Conservation (phyloP, 1,140 invertebrate species). For the Apolygus lucorum region DNA sequence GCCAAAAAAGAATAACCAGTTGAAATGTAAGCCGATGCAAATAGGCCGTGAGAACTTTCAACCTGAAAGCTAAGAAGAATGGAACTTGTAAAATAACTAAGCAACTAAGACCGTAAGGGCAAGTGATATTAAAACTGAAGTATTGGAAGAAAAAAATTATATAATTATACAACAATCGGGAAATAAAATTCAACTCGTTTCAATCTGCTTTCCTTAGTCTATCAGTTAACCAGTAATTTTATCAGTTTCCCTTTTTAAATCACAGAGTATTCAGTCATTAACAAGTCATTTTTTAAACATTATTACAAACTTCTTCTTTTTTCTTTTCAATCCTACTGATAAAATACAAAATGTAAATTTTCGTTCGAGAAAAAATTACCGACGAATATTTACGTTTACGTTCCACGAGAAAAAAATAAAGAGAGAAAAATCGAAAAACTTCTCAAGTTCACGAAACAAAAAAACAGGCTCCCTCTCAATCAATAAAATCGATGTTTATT, state of each 20-base stretch:
- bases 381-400: not conserved
- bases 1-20: too few relatives aligned
- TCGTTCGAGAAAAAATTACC: not conserved
- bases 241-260: slow-evolving; percentile 9
- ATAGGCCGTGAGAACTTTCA: too few relatives aligned
- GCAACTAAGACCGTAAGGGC: too few relatives aligned
- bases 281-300: slow-evolving; percentile 5
- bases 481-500: not conserved
- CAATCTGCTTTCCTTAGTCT: slow-evolving; percentile 10
- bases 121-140: too few relatives aligned
- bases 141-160: too few relatives aligned
- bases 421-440: not conserved
- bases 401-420: not conserved
- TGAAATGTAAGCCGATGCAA: too few relatives aligned
- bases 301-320: not conserved
- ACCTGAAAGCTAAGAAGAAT: too few relatives aligned
- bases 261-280: slow-evolving; percentile 13
- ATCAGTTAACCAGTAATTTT: slow-evolving; percentile 8
- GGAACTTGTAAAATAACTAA: too few relatives aligned
- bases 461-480: not conserved
- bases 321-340: slow-evolving; percentile 1
- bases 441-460: too few relatives aligned
- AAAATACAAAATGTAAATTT: slow-evolving; percentile 4
- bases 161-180: too few relatives aligned
- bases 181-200: too few relatives aligned